Base-by-base conservation (phyloP, 2,797 vertebrate species). In the Syngnathus rostellatus region DNA sequence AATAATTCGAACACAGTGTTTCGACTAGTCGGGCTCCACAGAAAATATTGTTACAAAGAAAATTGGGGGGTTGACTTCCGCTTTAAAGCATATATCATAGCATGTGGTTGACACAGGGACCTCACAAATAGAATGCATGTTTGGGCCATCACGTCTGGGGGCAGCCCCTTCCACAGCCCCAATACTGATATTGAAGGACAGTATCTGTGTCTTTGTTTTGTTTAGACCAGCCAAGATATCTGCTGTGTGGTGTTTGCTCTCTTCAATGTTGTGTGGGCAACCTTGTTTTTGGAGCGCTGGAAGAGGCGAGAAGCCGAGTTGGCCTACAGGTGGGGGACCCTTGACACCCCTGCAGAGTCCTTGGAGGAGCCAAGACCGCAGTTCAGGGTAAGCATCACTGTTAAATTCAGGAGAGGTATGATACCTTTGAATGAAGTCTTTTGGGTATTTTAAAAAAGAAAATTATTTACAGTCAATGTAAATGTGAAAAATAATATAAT, bases 221-320 rank as follows among this genome's bases (percentile, higher is more conserved):
- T 39, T 9, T 87, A 97, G 95, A 96, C 93, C 66, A 97, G 95
- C 83, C 93, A 93, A 78, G 95, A 97, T 73, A 92, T 97, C 70
- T 96, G 92, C 86, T 95, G 94, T 8, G 94, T 97, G 74, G 90
- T 95, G 72, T 97, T 97, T 1, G 94, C 95, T 37, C 87, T 97
- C 80, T 97, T 97, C 91, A 97, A 97, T 0, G 94, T 97, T n/a
- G 89, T 97, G 75, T 97, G 95, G 95, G 91, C 95, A 9, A 95
- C 95, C 0, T 80, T 97, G 50, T 97, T 96, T 83, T 85, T 97
- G 75, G 95, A 97, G 85, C 92, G 95, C 67, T 97, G 95, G 95
- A 97, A 97, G 69, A 91, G 93, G 66, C 90, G 92, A 0, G 93
- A 94, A 9, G 94, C 95, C 0, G 95, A 96, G 87, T 90, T 96